Evolutionary conservation across 1,140 invertebrate genomes (phyloP).

Genomic region (Monomorium pharaonis): DNA sequence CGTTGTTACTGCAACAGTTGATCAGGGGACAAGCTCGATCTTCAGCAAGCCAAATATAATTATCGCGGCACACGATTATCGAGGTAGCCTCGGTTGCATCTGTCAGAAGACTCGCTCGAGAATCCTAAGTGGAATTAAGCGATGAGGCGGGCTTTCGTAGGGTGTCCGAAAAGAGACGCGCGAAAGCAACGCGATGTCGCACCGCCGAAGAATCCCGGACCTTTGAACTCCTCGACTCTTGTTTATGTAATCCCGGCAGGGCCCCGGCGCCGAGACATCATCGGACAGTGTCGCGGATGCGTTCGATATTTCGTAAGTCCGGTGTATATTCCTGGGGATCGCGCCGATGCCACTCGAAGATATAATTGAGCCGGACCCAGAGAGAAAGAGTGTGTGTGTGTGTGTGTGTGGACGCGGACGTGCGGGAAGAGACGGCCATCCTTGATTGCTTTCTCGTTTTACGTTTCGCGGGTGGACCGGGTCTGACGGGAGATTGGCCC

Average conservation of each 20-base stretch:
- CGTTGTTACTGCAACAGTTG: neutral
- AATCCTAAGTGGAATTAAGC: neutral
- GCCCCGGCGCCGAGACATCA: conserved; percentile 11
- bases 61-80: neutral
- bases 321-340: neutral
- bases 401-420: neutral
- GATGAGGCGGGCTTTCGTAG: neutral
- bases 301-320: conserved; percentile 44
- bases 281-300: conserved; percentile 45
- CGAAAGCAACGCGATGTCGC: neutral
- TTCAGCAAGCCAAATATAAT: neutral
- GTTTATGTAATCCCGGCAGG: conserved; percentile 46
- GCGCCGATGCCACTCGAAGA: conserved; percentile 3
- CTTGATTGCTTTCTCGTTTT: conserved; percentile 54
- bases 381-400: neutral
- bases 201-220: conserved; percentile 8
- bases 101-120: neutral
- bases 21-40: neutral
- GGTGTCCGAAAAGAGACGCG: neutral
- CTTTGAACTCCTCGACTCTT: conserved; percentile 35
- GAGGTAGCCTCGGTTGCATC: neutral
- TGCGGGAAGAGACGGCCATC: conserved; percentile 1
- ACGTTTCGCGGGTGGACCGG: conserved; percentile 33
- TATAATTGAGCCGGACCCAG: conserved; percentile 30
- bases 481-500: conserved; percentile 28